These are phyloP conservation scores for Palythoa caribaeorum DNA, from an alignment of 92 coral and sea anemone species.

Conservation along the genomic window DNA sequence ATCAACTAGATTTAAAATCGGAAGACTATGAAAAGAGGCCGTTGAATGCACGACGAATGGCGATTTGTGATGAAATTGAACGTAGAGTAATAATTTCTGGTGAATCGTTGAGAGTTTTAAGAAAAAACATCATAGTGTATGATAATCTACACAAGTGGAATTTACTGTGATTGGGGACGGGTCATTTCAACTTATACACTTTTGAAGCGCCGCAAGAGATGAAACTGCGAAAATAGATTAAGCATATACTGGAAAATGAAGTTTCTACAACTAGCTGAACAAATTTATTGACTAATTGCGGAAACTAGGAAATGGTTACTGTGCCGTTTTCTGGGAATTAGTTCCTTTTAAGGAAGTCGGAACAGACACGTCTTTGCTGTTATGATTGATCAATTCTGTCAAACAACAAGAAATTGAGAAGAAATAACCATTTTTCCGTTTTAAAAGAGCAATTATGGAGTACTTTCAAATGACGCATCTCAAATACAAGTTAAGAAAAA, in stretches of 20 bases:
- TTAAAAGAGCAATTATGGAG: not conserved
- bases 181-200: not conserved
- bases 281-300: not conserved
- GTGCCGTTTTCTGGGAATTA: no score
- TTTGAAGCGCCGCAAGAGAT: no score
- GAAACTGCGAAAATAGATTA: not conserved
- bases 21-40: constrained; percentile 32
- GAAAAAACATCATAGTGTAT: constrained; percentile 54
- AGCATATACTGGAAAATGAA: no score
- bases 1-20: not conserved
- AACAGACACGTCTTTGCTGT: no score
- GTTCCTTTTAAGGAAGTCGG: no score
- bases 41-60: constrained; percentile 47
- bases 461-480: not conserved
- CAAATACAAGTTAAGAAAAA: not conserved
- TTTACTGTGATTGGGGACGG: constrained; percentile 27
- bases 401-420: not conserved
- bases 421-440: not conserved
- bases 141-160: constrained; percentile 63
- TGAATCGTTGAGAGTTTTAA: constrained; percentile 42
- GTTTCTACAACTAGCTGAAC: not conserved
- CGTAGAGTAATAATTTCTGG: constrained; percentile 25
- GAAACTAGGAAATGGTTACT: not conserved
- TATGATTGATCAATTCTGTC: no score
- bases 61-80: constrained; percentile 70